Base-by-base conservation (phyloP, 2,113 vertebrate genomes). In the Seriola quinqueradiata region DNA sequence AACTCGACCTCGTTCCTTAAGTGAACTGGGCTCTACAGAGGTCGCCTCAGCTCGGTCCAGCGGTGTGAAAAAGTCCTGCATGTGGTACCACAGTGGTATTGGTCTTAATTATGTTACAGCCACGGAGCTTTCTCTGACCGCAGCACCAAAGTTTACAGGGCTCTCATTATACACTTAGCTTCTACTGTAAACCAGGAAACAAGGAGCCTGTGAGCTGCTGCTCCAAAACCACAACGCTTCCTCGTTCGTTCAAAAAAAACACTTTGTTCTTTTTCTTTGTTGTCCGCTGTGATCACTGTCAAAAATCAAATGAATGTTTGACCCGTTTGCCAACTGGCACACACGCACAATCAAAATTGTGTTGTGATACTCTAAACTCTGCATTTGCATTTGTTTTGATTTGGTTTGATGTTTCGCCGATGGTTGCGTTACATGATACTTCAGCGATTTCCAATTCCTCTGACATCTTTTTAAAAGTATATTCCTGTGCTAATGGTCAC, bases 161-260 rank as follows among this genome's bases (percentile, higher is more conserved):
- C 82, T 81, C 86, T 92, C 83, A 91, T 94, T 92, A 92, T 92
- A 84, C 86, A 92, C 92, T 93, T 90, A 91, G 79, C 76, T 81
- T 80, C 73, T 85, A 88, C 90, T 92, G 90, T 92, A 90, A 93
- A 92, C 85, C 87, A 83, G 89, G 91, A 89, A 92, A 86, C 82
- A 87, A 84, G 84, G 81, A 89, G 88, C 87, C 89, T 82, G 79
- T 82, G 68, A 85, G 88, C 81, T 68, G 44, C 87, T 70, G 81
- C 83, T 85, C 79, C 82, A 78, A 91, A 91, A 91, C 90, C 89
- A 81, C 89, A 88, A 52, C 58, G 66, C 85, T 93, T 92, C 91
- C 90, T 90, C 25, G 68, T 70, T 40, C 54, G 55, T 78, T 69
- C 34, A 65, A 68, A 70, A 79, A 63, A 87, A 70, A 38, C 19